Conservation (phyloP, 2,113 vertebrate species). For the zebrafish (Danio rerio) region GRCz12tu NC_133191.1:38298501-38299000, state of each 20-base stretch:
- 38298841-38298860: no score
- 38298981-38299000: no score
- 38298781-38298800: neutral
- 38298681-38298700: neutral
- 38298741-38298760: neutral
- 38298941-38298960: no score
- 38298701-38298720: neutral
- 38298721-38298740: neutral
- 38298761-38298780: neutral
- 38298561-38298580: conserved; percentile 8
- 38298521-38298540: neutral
- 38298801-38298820: neutral
- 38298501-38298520: conserved; percentile 12
- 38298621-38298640: neutral
- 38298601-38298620: neutral
- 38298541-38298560: conserved; percentile 21
- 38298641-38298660: conserved; percentile 19
- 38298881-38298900: no score
- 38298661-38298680: neutral
- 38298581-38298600: conserved; percentile 12
- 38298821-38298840: no score
- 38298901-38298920: no score
- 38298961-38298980: no score
- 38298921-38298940: no score
- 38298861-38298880: no score